phyloP scores from a whole-genome alignment of 2,113 vertebrate genomes.

The Oreochromis aureus region DNA sequence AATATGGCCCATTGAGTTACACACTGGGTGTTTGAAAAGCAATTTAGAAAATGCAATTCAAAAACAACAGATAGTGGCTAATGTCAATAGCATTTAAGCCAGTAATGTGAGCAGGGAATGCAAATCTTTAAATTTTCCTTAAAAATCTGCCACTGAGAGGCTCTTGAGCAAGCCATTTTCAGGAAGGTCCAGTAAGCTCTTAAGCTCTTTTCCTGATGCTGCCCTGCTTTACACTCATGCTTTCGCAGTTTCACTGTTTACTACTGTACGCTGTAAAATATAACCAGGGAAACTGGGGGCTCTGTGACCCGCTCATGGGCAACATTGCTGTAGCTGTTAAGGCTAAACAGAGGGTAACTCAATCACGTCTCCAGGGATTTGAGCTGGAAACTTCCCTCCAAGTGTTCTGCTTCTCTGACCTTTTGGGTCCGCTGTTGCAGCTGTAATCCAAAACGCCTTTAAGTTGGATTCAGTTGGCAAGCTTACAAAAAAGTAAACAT shows the following conservation, averaged over 20 bases:
- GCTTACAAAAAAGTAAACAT: not conserved
- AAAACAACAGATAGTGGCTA: not conserved
- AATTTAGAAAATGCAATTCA: not conserved
- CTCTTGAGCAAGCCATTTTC: not conserved
- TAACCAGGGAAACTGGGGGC: not conserved
- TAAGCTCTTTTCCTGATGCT: slow-evolving; percentile 13
- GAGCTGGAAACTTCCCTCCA: not conserved
- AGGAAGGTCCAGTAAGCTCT: slow-evolving; percentile 9
- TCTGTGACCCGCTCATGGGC: not conserved
- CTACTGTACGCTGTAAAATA: not conserved
- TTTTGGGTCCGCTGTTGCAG: not conserved
- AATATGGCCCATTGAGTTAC: not conserved
- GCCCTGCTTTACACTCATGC: not conserved
- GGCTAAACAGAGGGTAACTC: not conserved
- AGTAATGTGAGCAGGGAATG: not conserved
- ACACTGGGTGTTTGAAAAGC: not conserved
- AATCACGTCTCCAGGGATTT: not conserved
- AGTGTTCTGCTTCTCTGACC: not conserved
- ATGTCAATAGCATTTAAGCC: not conserved
- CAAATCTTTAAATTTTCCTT: not conserved
- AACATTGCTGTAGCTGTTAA: not conserved
- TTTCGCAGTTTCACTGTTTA: not conserved
- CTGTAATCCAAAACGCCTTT: not conserved
- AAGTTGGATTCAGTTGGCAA: not conserved
- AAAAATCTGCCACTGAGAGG: not conserved